Base-by-base conservation (phyloP, 1,140 invertebrate species). In the Eumeta japonica region DNA sequence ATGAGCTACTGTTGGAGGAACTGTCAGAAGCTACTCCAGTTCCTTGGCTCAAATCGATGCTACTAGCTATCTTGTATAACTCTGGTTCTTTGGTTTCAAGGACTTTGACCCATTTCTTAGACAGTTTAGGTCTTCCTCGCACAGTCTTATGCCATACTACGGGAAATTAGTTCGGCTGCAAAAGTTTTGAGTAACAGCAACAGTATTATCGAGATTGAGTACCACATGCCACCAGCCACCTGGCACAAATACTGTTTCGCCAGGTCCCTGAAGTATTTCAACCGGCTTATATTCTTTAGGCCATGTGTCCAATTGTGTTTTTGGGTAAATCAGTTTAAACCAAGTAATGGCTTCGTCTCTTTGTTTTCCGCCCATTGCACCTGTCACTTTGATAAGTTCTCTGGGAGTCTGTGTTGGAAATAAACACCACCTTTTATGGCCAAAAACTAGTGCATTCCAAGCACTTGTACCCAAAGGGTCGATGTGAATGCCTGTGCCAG, bases 151-250 rank as follows among this genome's bases (percentile, higher is more conserved):
- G 94, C 95, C 95, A 98, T 0, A 97, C 94, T 16, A 97, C 83
- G 93, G 92, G 67, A 99, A 97, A 77, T 98, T 99, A 1, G 91
- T 93, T 32, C 86, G 80, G 44, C 93, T 97, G 66, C 91, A 94
- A 68, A 98, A 99, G 72, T 99, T 99, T 70, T 99, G 96, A 1
- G 97, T 99, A 0, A 99, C 90, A 20, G 97, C 97, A 35, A 98
- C 86, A 1, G 96, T 98, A 41, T 90, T 85, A 50, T 97, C 93
- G 33, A 98, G 74, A 77, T 99, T 99, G 4, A 99, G 76, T 11
- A 99, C 97, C 20, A 99, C 96, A 75, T 99, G 97, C 97, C 97
- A 99, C 91, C 91, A 95, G 2, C 93, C 93, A 14, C 91, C 93
- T 14, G 97, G 97, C 28, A 99, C 94, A 81, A 98, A 99, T 13